phyloP scores from a whole-genome alignment of 2,113 vertebrate genomes.

The Tachuris rubrigastra region DNA sequence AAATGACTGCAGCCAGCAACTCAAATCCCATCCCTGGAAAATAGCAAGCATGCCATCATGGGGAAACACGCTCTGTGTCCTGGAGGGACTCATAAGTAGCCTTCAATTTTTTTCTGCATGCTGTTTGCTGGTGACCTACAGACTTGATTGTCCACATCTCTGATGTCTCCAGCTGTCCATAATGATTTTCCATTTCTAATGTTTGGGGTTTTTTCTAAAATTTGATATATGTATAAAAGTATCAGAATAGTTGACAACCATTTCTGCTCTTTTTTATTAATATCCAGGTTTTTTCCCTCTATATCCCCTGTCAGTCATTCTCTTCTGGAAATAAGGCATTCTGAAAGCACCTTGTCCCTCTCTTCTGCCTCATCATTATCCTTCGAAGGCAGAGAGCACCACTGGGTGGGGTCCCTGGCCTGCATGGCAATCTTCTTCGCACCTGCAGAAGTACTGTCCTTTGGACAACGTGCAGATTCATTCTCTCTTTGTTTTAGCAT shows the following conservation, averaged over 20 bases:
- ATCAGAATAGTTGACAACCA: background rate
- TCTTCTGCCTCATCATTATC: background rate
- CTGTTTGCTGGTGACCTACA: background rate
- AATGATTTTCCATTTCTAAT: background rate
- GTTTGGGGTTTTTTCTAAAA: fast-evolving
- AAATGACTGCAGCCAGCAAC: background rate
- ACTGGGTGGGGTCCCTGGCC: fast-evolving
- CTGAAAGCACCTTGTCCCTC: background rate
- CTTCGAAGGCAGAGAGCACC: background rate
- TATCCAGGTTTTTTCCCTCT: background rate
- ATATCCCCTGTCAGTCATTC: background rate
- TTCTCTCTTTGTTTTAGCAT: background rate
- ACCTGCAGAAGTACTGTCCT: fast-evolving
- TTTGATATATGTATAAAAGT: background rate
- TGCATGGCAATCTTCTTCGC: background rate
- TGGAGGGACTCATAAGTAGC: background rate
- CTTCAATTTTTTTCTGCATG: background rate
- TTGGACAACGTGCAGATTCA: fast-evolving
- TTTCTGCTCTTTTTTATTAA: background rate
- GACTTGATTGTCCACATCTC: background rate
- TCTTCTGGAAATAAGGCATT: background rate
- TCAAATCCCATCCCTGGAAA: background rate
- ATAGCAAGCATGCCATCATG: background rate
- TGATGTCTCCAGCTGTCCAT: background rate
- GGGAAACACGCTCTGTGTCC: background rate